Base-by-base conservation (phyloP, 2,797 vertebrate species). In the Anomalospiza imberbis region DNA sequence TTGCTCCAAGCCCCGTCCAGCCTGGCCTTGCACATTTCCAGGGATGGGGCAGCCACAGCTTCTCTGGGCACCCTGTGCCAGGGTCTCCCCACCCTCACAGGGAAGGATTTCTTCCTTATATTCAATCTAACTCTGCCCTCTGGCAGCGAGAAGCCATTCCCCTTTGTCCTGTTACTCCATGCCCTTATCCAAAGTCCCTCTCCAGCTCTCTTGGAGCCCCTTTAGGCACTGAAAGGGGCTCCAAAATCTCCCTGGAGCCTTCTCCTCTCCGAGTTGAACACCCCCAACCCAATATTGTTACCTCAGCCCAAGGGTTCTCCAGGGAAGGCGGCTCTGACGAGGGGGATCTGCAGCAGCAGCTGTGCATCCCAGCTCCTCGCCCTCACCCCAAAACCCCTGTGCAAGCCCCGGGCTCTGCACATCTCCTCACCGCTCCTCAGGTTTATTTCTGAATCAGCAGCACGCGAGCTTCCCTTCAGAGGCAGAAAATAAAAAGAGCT, bases 371-470 rank as follows among this genome's bases (percentile, higher is more conserved):
- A 7, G 42, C 55, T 70, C 65, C 70, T 79, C 13, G 0, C 16
- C 42, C 31, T 57, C 55, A 28, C n/a, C 82, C 89, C 65, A 54
- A 31, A 62, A 15, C 40, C 16, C 2, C 72, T 29, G 72, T 19
- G 20, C 65, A 32, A 80, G 32, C 60, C 80, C 53, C 1, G 0
- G 29, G 26, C 76, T 88, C 63, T 45, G 32, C 47, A 9, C 29
- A 12, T 77, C 65, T 87, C 85, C 72, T 48, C 55, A 11, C 48
- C 1, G 0, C 65, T 85, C 67, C 65, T 48, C 24, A 2, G 58
- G 79, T 65, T 68, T 53, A 31, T 36, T 78, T 84, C 48, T 63
- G 77, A 90, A 53, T 44, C 85, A 74, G 85, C 73, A 85, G 65
- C 66, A 54, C 2, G 1, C 2, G 5, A 88, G 65, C 32, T 86